Conservation (phyloP, 2,797 vertebrate genomes). For the Schizothorax lantsangensis region DNA sequence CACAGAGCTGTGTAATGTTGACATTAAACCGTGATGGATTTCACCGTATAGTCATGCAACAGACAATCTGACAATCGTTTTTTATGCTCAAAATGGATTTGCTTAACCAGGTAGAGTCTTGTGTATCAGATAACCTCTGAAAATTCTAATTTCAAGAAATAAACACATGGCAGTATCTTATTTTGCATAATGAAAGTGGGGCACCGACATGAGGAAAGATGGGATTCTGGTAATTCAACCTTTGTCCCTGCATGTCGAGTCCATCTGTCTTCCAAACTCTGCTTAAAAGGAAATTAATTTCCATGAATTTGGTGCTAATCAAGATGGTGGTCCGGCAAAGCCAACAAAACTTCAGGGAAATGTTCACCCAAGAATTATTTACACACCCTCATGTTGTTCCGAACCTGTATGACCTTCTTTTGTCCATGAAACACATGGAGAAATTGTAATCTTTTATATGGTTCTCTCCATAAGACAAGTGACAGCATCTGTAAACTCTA, state of each 20-base stretch:
- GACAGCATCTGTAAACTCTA: slow-evolving; percentile 1
- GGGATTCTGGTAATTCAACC: not conserved
- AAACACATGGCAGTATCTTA: slow-evolving; percentile 1
- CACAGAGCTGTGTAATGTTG: slow-evolving; percentile 11
- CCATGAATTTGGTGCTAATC: not conserved
- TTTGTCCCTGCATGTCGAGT: not conserved
- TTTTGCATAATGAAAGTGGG: slow-evolving; percentile 7
- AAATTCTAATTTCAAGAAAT: not conserved
- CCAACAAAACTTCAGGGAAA: not conserved
- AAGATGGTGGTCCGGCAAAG: not conserved
- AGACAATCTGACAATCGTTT: not conserved
- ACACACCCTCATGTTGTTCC: not conserved
- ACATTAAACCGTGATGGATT: slow-evolving; percentile 1
- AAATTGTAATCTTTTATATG: not conserved
- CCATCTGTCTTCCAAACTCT: slow-evolving; percentile 15
- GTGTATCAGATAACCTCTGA: not conserved
- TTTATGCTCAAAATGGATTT: not conserved
- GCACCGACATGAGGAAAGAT: not conserved
- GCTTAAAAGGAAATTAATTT: not conserved
- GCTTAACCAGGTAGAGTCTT: not conserved
- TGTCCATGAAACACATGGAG: not conserved
- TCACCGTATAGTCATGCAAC: not conserved
- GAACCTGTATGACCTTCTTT: not conserved
- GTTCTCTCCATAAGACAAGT: not conserved
- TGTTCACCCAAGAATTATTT: not conserved